These are phyloP conservation scores for Barbus barbus DNA, from an alignment of 2,113 vertebrate species.

Conservation along the genomic window DNA sequence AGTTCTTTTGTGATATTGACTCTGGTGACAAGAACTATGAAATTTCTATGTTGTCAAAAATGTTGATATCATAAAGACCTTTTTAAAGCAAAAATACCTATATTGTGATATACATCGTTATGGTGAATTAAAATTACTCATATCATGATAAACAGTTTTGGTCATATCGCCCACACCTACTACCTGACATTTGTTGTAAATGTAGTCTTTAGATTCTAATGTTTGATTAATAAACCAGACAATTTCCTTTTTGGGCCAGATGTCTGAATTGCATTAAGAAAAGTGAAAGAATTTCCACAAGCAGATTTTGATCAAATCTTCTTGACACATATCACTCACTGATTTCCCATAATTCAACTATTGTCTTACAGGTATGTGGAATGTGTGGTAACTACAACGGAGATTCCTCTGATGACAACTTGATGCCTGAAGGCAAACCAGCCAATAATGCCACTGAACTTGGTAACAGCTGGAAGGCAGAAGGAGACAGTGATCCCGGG, in stretches of 20 bases:
- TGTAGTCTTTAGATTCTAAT: background rate
- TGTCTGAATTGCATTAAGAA: background rate
- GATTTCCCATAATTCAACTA: background rate
- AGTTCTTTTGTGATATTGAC: too few relatives aligned
- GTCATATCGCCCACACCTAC: too few relatives aligned
- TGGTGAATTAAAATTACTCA: too few relatives aligned
- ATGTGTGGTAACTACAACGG: constrained; percentile 85
- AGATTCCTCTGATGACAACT: constrained; percentile 74
- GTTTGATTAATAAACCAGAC: background rate
- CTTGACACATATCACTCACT: background rate
- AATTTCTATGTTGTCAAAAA: too few relatives aligned
- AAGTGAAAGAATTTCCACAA: background rate
- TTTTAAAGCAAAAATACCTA: too few relatives aligned
- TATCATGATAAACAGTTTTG: too few relatives aligned
- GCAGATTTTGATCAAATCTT: background rate
- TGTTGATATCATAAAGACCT: too few relatives aligned
- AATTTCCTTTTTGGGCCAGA: background rate
- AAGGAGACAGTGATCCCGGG: constrained; percentile 74
- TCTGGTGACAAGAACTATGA: too few relatives aligned
- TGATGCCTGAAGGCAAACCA: constrained; percentile 73
- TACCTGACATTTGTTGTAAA: background rate
- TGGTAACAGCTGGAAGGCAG: constrained; percentile 82
- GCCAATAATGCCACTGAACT: constrained; percentile 73
- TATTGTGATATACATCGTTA: too few relatives aligned
- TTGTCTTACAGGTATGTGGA: constrained; percentile 76